Base-by-base conservation (phyloP, 1,140 invertebrate genomes). In the Brachionus manjavacas region DNA sequence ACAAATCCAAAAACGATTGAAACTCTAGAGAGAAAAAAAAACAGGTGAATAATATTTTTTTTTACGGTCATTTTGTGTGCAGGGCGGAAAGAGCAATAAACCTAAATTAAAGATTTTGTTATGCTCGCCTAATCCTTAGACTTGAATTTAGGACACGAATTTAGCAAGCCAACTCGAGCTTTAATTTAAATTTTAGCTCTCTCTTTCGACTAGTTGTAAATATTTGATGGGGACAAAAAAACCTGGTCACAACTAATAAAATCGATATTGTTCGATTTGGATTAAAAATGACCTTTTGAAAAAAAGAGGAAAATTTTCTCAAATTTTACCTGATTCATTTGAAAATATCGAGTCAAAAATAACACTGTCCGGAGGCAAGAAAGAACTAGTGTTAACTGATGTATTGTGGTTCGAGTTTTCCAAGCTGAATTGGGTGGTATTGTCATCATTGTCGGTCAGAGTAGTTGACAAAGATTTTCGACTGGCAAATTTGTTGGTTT, bases 331-430 rank as follows among this genome's bases (percentile, higher is more conserved):
- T 81, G 52, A 23, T 23, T 81, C 79, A 68, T 81, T 81, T 2
- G 79, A 81, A 28, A 81, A 81, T 46, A 81, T 81, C 3, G 79
- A 81, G 43, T 81, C 79, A 68, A 81, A 81, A 25, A 81, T 81
- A 43, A 81, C 52, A 60, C 49, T 23, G 16, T 81, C 72, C 9
- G 72, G 41, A 49, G 72, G 43, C n/a, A 72, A 39, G 4, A 76
- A 49, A 12, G 72, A 43, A 31, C 43, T 76, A 7, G 0, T 76
- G 23, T 49, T 76, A 4, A n/a, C n/a, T 25, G 72, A 76, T n/a
- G 16, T 2, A 49, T 76, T 76, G 23, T 76, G 72, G 41, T 11
- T 76, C 12, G 16, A 23, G 23, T 49, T 76, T 49, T 46, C 72
- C 41, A 35, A 28, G 11, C 11, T 49, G 31, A 52, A 76, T 25